These are phyloP conservation scores for Trachemys scripta DNA, from an alignment of 2,113 vertebrate species.

Conservation along the genomic window DNA sequence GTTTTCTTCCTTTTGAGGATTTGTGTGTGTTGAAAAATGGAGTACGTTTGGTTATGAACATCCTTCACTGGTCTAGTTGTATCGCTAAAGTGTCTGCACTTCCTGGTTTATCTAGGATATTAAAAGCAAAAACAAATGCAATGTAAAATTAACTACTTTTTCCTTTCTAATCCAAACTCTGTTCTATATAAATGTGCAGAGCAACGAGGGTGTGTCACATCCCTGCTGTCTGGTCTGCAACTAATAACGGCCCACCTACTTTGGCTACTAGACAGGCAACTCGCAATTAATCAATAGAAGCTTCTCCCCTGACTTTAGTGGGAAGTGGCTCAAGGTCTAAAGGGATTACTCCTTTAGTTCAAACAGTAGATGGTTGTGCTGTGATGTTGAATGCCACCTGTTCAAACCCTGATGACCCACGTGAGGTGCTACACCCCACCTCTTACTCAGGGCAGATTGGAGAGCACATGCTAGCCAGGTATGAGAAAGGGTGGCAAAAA, in stretches of 20 bases:
- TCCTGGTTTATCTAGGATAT: neutral
- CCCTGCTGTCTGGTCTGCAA: neutral
- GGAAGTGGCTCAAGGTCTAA: neutral
- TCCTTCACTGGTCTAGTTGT: neutral
- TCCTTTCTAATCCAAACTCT: neutral
- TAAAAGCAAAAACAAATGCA: slow-evolving; percentile 7
- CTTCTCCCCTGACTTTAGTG: neutral
- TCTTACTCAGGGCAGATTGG: neutral
- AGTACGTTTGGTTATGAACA: neutral
- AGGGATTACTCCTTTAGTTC: neutral
- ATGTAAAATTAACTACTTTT: neutral
- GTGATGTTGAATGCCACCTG: too few relatives aligned
- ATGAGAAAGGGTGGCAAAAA: neutral
- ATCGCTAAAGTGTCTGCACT: neutral
- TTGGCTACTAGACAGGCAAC: neutral
- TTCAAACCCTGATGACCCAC: fast-evolving
- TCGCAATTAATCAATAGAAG: neutral
- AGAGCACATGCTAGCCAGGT: neutral
- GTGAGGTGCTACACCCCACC: neutral
- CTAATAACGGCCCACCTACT: neutral
- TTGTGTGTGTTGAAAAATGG: neutral
- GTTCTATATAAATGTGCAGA: neutral
- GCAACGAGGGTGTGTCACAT: neutral
- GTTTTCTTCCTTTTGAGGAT: slow-evolving; percentile 15
- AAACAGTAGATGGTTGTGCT: neutral